Conservation (phyloP, 2,797 vertebrate species). For the Chaetophractus vellerosus region DNA sequence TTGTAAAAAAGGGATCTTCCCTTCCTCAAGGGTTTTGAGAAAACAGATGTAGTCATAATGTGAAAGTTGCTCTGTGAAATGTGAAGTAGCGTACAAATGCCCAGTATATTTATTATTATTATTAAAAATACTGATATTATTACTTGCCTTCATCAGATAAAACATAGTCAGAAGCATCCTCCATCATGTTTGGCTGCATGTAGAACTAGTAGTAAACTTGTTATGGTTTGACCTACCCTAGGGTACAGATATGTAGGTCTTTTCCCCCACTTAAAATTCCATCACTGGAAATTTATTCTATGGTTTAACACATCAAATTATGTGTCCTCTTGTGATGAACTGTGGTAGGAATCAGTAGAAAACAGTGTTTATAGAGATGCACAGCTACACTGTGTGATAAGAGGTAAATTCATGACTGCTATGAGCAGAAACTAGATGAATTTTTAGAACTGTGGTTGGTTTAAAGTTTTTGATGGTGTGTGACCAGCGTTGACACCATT, state of each 20-base stretch:
- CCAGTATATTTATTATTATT: neutral
- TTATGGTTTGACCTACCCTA: neutral
- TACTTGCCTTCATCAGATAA: neutral
- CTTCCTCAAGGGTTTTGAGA: neutral
- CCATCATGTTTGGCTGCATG: accelerated
- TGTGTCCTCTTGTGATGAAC: neutral
- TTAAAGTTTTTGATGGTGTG: neutral
- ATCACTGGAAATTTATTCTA: conserved; percentile 63
- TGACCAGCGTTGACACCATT: neutral
- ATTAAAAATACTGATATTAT: neutral
- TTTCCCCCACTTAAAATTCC: conserved; percentile 54
- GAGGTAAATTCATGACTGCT: neutral
- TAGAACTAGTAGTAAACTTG: neutral
- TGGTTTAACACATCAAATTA: neutral
- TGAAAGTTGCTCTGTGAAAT: neutral
- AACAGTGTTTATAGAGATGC: neutral
- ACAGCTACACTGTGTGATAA: accelerated
- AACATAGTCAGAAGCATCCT: neutral
- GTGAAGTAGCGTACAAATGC: neutral
- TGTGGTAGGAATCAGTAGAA: neutral
- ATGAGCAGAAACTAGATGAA: neutral
- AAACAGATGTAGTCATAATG: neutral
- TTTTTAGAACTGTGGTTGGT: neutral
- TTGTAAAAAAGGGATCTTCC: neutral
- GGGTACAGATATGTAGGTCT: neutral